Base-by-base conservation (phyloP, 2,888 invertebrate species). In the Bursaphelenchus okinawaensis region DNA sequence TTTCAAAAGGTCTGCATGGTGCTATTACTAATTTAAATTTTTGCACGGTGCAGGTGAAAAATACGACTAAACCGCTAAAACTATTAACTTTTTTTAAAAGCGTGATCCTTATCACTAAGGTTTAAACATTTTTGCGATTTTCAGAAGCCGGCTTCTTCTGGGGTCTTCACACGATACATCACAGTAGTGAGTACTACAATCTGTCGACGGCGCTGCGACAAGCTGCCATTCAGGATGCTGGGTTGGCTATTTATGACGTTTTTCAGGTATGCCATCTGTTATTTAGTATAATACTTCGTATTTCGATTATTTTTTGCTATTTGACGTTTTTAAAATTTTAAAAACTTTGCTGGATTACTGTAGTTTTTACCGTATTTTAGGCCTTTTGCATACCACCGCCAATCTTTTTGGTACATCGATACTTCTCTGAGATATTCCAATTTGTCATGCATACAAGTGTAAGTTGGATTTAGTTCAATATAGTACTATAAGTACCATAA, bases 381-480 rank as follows among this genome's bases (percentile, higher is more conserved):
- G 81, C 81, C 16, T 75, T 81, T 22, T 87, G 88, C 63, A 88
- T 92, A 55, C 91, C 92, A 0, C 90, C 91, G 8, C 81, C 83
- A 0, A 77, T 83, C 19, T 89, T 90, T 81, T 86, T 92, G 72
- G 89, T 90, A 67, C 93, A 93, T 80, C 88, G 90, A 75, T 91
- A 92, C 83, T 90, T 93, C 84, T 92, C 90, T 84, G 87, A 92
- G 70, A 87, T 93, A 40, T 93, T 90, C 85, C 93, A 93, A 87
- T 90, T 92, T 83, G 93, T 92, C 91, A 90, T 93, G 71, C 93
- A 93, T 83, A 93, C 93, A 0, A 89, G 91, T 80, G 87, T 90
- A 23, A 62, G 73, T 59, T 55, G 58, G n/a, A n/a, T n/a, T n/a
- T n/a, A n/a, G n/a, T n/a, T n/a, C n/a, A n/a, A n/a, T n/a, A n/a